Evolutionary conservation across 2,888 invertebrate species (phyloP).

Genomic region (Campoplex capitator): DNA sequence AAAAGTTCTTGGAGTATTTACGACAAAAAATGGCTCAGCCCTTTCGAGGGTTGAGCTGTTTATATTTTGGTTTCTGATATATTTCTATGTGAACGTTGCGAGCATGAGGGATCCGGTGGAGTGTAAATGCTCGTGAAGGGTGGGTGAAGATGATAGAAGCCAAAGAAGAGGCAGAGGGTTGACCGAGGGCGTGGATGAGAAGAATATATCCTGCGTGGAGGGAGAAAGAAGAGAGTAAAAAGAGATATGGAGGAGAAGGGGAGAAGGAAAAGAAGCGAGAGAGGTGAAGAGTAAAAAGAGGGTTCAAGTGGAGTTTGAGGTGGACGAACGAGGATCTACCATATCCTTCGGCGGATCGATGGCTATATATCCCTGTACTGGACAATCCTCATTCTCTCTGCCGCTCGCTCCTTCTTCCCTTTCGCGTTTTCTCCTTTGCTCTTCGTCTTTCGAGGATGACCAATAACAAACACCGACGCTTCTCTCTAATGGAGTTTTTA

Average conservation of each 20-base stretch:
- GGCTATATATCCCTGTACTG: constrained; percentile 79
- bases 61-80: not conserved
- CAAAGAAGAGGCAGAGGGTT: constrained; percentile 48
- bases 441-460: constrained; percentile 81
- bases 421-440: constrained; percentile 37
- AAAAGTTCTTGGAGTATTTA: not conserved
- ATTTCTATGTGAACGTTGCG: constrained; percentile 9
- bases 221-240: constrained; percentile 50
- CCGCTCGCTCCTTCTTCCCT: constrained; percentile 28
- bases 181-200: constrained; percentile 59
- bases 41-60: not conserved
- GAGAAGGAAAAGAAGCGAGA: constrained; percentile 52
- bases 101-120: constrained; percentile 27
- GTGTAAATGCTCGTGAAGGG: constrained; percentile 23
- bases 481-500: constrained; percentile 84
- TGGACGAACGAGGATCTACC: constrained; percentile 75
- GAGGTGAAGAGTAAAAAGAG: constrained; percentile 69
- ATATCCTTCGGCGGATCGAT: constrained; percentile 80
- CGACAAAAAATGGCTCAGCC: not conserved
- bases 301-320: constrained; percentile 67
- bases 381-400: constrained; percentile 74
- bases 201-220: constrained; percentile 50
- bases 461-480: constrained; percentile 83
- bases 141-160: constrained; percentile 40
- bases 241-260: constrained; percentile 67